A percentile compares a stretch with the other conserved stretches of the same genome.
phyloP scores from a whole-genome alignment of 2,888 invertebrate genomes.

The Rugalucina vietnamica region DNA sequence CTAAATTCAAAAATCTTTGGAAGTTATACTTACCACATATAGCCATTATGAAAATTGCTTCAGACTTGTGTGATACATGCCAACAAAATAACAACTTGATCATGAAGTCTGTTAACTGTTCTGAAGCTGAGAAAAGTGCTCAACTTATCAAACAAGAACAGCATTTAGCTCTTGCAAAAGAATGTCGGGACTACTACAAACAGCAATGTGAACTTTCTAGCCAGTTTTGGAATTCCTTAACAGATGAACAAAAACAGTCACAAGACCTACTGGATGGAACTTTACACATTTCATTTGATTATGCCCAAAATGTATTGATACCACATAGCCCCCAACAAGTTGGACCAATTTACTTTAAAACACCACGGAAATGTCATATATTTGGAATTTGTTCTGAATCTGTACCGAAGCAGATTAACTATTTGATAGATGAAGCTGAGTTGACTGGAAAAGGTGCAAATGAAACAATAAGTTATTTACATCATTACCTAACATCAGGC shows the following conservation, averaged over 20 bases:
- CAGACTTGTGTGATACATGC: background rate
- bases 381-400: background rate
- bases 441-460: background rate
- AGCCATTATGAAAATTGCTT: background rate
- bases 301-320: background rate
- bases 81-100: background rate
- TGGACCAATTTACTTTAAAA: background rate
- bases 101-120: background rate
- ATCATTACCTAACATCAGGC: background rate
- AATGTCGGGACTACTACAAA: background rate
- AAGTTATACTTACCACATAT: background rate
- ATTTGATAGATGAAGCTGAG: background rate
- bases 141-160: background rate
- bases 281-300: background rate
- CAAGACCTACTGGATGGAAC: background rate
- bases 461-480: background rate
- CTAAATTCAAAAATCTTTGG: background rate
- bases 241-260: background rate
- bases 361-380: background rate
- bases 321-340: background rate
- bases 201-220: background rate
- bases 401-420: background rate
- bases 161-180: background rate
- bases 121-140: background rate
- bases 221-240: background rate